Evolutionary conservation across 2,888 invertebrate species (phyloP), one percentile per base, ranked within the genome.

Genomic region (Arrhopalites spinosus): DNA sequence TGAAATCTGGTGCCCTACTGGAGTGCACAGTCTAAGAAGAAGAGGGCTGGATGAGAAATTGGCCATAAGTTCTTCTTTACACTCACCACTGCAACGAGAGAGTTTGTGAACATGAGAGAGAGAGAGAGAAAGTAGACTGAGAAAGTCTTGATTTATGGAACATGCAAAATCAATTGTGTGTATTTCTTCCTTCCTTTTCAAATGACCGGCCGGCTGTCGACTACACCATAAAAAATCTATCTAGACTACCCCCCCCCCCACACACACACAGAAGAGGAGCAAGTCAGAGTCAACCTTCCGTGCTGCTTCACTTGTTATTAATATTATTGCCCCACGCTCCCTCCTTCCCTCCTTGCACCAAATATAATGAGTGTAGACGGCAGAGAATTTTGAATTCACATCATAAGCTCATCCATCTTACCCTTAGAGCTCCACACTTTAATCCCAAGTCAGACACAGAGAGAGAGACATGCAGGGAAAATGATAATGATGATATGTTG

Each of bases 71-170:
- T 36, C 36, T 36, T 36, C 36, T 36, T 36, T 36, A 36, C 36
- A 36, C 11, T 36, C 36, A 36, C 11, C 3, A 36, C 3, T 7
- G 36, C 36, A 11, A 11, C 36, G 36, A n/a, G n/a, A n/a, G n/a
- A n/a, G n/a, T n/a, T n/a, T n/a, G n/a, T n/a, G n/a, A n/a, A n/a
- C n/a, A n/a, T n/a, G n/a, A n/a, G 36, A 36, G 5, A 36, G 3
- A 11, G 20, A 59, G 25, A 25, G 20, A 20, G 66, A 43, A 20
- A 66, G 1, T 30, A 66, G 36, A 20, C 36, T 36, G 43, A 13
- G n/a, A 66, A n/a, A 8, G 20, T 36, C 66, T 43, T 66, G 66
- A 66, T 66, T 66, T 66, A 66, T 66, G 36, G n/a, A 30, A 66
- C 30, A 66, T 30, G 66, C 66, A 66, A 66, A 66, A 66, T 66